A percentile compares a stretch with the other conserved stretches of the same genome.
These are phyloP conservation scores for Itoplectis maculator DNA, from an alignment of 2,888 invertebrate genomes.

Conservation along the genomic window DNA sequence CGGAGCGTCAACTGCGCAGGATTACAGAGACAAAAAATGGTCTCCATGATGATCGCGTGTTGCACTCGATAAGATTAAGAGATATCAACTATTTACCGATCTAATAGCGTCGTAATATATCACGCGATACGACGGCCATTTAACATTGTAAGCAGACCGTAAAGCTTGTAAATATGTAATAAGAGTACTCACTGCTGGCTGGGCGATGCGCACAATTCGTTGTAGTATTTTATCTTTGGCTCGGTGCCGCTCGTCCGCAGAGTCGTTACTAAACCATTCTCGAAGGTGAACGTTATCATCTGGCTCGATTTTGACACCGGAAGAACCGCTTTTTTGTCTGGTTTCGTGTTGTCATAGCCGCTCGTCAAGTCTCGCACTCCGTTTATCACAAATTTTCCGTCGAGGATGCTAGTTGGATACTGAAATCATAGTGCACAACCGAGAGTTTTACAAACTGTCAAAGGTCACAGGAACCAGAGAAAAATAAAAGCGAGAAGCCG, in stretches of 20 bases:
- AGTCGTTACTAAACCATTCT: conserved; percentile 94
- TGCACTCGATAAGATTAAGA: conserved; percentile 43
- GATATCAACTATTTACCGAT: conserved; percentile 16
- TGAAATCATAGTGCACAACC: conserved; percentile 82
- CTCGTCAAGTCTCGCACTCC: conserved; percentile 95
- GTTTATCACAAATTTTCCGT: conserved; percentile 88
- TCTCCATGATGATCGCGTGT: conserved; percentile 18
- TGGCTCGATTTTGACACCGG: conserved; percentile 89
- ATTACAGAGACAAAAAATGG: not conserved
- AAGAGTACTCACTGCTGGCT: conserved; percentile 86
- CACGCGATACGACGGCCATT: not conserved
- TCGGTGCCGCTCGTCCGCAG: conserved; percentile 99
- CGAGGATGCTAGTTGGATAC: conserved; percentile 90
- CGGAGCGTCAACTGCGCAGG: not conserved
- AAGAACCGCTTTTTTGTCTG: conserved; percentile 89
- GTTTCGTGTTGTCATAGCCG: conserved; percentile 91
- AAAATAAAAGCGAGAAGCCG: no score
- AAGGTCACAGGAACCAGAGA: no score
- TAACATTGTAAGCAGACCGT: not conserved
- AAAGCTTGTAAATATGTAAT: conserved; percentile 1
- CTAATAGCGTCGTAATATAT: conserved; percentile 1
- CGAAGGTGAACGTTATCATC: conserved; percentile 98
- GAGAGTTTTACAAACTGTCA: not conserved
- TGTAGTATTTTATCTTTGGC: conserved; percentile 99
- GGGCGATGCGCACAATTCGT: conserved; percentile 92